These are phyloP conservation scores for Onychomys torridus DNA, from an alignment of 2,797 vertebrate genomes.

Conservation along the genomic window DNA sequence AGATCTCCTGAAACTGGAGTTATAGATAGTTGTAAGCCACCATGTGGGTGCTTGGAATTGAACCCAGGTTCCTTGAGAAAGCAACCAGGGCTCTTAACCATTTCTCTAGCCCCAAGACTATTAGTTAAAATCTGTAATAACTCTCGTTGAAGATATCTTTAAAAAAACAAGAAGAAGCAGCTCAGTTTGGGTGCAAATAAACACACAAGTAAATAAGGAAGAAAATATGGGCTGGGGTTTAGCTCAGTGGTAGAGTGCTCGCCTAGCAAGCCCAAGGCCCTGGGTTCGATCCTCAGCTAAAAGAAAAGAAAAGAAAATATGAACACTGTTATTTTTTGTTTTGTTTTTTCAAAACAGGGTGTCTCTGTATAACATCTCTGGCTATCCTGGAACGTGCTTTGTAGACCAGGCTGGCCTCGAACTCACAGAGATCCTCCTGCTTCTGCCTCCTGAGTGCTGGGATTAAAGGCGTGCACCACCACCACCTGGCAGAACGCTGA, in stretches of 20 bases:
- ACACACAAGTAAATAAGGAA: slow-evolving; percentile 43
- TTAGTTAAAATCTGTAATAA: not conserved
- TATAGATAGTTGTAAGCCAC: not conserved
- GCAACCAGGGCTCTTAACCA: not conserved
- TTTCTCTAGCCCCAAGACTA: not conserved
- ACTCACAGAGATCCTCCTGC: not conserved
- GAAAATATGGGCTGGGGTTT: no score
- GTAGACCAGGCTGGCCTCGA: not conserved
- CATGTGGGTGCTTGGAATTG: not conserved
- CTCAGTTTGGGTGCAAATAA: not conserved
- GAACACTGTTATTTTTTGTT: not conserved
- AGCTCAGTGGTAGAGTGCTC: no score
- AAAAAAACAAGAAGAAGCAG: not conserved
- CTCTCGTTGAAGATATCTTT: not conserved
- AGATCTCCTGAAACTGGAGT: not conserved
- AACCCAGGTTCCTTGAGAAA: not conserved
- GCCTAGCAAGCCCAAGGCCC: no score
- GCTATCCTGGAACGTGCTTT: not conserved
- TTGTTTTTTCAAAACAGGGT: not conserved
- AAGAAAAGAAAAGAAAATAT: slow-evolving; percentile 51
- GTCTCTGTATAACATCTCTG: not conserved
- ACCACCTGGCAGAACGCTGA: not conserved
- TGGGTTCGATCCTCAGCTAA: no score
- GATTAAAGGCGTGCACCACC: not conserved
- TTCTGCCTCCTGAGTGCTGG: not conserved